Evolutionary conservation across 37 sponge, comb jelly and placozoan genomes (phyloP).

Genomic region (Chondrosia reniformis): DNA sequence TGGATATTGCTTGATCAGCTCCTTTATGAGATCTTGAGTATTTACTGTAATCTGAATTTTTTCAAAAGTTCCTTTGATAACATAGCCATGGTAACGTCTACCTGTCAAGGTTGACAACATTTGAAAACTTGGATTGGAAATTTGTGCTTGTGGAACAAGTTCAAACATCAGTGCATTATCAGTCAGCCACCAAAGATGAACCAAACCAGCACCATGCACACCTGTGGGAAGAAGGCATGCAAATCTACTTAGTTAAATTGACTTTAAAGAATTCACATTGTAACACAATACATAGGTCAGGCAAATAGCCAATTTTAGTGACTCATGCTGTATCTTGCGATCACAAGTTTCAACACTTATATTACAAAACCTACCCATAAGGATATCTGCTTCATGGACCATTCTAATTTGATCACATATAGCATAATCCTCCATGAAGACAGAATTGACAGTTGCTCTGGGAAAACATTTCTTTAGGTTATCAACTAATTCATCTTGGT

Average conservation of each 20-base stretch:
- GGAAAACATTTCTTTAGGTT: constrained; percentile 23
- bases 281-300: too few relatives aligned
- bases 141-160: constrained; percentile 36
- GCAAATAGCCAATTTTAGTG: too few relatives aligned
- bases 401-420: constrained; percentile 55
- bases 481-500: constrained; percentile 38
- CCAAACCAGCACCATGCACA: constrained; percentile 74
- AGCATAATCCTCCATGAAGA: constrained; percentile 39
- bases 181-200: constrained; percentile 71
- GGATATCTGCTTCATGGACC: constrained; percentile 44
- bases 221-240: too few relatives aligned
- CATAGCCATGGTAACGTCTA: constrained; percentile 19
- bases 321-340: too few relatives aligned
- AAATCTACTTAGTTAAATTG: too few relatives aligned
- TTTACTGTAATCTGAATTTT: too few relatives aligned
- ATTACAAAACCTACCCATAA: too few relatives aligned
- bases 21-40: too few relatives aligned
- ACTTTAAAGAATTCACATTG: too few relatives aligned
- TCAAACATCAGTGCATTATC: constrained; percentile 59
- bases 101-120: constrained; percentile 53
- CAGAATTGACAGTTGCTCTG: constrained; percentile 4
- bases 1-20: too few relatives aligned
- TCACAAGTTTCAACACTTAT: too few relatives aligned
- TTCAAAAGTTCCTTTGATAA: neutral
- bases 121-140: constrained; percentile 49